Percentiles rank a stretch among this genome's conserved stretches.
Evolutionary conservation across 2,113 vertebrate species (phyloP).

Genomic region (Hucho hucho): DNA sequence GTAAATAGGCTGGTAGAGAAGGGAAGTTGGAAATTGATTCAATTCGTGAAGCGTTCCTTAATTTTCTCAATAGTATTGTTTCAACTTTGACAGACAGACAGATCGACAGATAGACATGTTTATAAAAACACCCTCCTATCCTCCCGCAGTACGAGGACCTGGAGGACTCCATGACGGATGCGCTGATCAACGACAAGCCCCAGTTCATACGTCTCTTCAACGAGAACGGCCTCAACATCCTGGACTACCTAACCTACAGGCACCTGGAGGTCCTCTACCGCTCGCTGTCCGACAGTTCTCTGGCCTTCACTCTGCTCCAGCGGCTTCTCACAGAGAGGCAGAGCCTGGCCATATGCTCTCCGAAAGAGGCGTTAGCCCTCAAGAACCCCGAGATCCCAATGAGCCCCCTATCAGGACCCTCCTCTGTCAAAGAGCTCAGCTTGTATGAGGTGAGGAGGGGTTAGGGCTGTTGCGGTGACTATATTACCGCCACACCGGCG

Average conservation of each 20-base stretch:
- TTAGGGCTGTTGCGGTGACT: neutral
- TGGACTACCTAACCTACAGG: conserved; percentile 76
- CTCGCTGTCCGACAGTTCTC: conserved; percentile 61
- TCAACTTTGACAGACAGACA: no score
- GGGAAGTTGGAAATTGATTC: no score
- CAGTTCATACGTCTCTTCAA: conserved; percentile 84
- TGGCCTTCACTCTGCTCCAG: conserved; percentile 72
- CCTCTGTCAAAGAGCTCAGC: conserved; percentile 42
- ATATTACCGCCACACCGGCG: no score
- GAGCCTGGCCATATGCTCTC: neutral
- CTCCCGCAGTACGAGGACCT: conserved; percentile 70
- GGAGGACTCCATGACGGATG: conserved; percentile 62
- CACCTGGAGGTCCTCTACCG: conserved; percentile 78
- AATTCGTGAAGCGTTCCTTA: no score
- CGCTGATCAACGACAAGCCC: conserved; percentile 76
- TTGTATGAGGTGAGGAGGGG: conserved; percentile 66
- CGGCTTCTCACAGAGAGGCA: conserved; percentile 53
- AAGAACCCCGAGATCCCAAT: neutral
- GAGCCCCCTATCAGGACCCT: neutral
- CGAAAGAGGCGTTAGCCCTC: neutral
- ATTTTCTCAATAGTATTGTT: no score
- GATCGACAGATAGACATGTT: no score
- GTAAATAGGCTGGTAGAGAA: no score
- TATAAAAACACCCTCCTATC: no score
- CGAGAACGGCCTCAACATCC: conserved; percentile 80